phyloP scores from a whole-genome alignment of 2,797 vertebrate genomes.

The Premnoplex brunnescens region DNA sequence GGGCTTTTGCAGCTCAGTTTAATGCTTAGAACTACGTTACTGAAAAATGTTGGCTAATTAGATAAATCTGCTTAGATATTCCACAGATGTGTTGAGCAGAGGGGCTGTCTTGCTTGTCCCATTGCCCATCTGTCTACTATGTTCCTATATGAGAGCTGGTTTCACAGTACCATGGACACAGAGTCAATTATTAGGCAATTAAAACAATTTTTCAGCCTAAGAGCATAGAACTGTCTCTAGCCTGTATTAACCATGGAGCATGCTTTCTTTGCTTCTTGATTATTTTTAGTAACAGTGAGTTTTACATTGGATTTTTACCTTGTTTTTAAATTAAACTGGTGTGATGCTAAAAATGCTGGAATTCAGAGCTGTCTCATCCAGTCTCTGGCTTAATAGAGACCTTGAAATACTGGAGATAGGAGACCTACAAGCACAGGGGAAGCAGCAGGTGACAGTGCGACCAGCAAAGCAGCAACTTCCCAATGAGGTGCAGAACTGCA shows the following conservation, averaged over 20 bases:
- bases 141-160: background rate
- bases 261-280: background rate
- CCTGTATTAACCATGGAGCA: background rate
- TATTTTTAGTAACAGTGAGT: background rate
- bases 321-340: background rate
- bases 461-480: background rate
- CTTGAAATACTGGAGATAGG: background rate
- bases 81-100: background rate
- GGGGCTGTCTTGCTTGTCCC: background rate
- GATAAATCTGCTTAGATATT: background rate
- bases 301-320: background rate
- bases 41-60: background rate
- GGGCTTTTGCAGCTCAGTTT: background rate
- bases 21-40: background rate
- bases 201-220: background rate
- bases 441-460: background rate
- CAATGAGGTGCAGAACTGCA: fast-evolving
- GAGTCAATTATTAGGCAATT: background rate
- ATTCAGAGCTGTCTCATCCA: background rate
- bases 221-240: background rate
- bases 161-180: background rate
- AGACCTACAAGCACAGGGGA: background rate
- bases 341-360: background rate
- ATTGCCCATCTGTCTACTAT: background rate
- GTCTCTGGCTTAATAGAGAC: background rate